Evolutionary conservation across 2,888 invertebrate genomes (phyloP).

Genomic region (Caenorhabditis macrosperma): DNA sequence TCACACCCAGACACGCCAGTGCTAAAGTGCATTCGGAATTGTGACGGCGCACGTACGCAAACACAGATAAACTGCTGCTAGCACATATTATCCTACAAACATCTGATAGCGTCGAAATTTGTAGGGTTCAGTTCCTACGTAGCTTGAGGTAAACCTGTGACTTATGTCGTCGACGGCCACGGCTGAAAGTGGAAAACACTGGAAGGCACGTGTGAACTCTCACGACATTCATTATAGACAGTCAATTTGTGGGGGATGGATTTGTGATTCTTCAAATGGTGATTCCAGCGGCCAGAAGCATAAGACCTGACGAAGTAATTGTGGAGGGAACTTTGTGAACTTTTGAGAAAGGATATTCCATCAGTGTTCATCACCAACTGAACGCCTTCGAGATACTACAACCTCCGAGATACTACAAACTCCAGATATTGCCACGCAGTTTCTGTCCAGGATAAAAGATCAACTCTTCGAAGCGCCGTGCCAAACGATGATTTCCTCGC

Average conservation of each 20-base stretch:
- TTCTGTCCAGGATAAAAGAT: not conserved
- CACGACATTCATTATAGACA: not conserved
- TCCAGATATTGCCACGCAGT: too few species aligned
- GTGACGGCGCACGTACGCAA: conserved; percentile 24
- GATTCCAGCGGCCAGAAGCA: not conserved
- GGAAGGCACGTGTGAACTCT: conserved; percentile 10
- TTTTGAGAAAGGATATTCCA: too few species aligned
- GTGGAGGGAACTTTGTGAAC: too few species aligned
- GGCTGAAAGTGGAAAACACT: not conserved
- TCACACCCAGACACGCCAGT: conserved; percentile 1
- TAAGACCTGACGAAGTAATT: not conserved
- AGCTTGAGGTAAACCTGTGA: conserved; percentile 1
- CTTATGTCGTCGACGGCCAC: not conserved
- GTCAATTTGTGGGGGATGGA: not conserved
- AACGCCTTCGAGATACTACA: too few species aligned
- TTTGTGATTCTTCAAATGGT: not conserved
- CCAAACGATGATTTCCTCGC: not conserved
- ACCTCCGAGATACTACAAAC: too few species aligned
- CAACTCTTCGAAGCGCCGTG: not conserved
- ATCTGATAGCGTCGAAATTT: conserved; percentile 5
- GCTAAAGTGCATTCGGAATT: conserved; percentile 30
- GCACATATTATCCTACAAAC: conserved; percentile 20
- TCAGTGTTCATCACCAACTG: too few species aligned
- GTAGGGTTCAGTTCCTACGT: conserved; percentile 33
- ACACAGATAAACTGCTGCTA: conserved; percentile 6